Evolutionary conservation across 2,113 vertebrate genomes (phyloP).

Genomic region (Larimichthys crocea): DNA sequence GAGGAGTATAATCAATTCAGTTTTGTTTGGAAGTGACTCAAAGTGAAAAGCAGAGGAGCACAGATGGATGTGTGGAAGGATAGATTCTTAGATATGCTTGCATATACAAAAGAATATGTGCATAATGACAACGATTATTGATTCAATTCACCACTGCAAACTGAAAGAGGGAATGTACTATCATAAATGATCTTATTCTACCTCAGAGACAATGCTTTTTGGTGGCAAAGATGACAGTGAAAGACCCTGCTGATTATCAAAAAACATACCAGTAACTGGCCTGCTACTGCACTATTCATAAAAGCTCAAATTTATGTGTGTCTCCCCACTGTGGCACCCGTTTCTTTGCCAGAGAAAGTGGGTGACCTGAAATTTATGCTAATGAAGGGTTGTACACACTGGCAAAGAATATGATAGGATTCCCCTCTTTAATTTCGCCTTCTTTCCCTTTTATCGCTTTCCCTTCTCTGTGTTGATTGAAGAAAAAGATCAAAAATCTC

Average conservation of each 20-base stretch:
- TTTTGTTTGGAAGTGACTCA: neutral
- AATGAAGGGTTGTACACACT: conserved; percentile 76
- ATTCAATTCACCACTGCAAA: neutral
- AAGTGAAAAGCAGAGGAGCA: neutral
- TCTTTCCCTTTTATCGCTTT: conserved; percentile 41
- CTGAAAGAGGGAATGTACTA: neutral
- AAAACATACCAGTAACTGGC: conserved; percentile 16
- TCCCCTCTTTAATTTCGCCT: conserved; percentile 64
- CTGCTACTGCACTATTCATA: conserved; percentile 9
- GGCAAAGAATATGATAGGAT: conserved; percentile 73
- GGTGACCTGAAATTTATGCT: conserved; percentile 84
- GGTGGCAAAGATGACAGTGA: neutral
- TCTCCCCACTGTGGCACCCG: conserved; percentile 66
- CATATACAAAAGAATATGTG: neutral
- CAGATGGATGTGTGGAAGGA: neutral
- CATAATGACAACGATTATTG: neutral
- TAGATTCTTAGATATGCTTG: neutral
- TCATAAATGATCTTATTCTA: neutral
- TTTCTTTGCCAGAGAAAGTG: conserved; percentile 79
- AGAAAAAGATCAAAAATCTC: conserved; percentile 30
- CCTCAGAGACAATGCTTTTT: neutral
- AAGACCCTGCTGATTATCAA: neutral
- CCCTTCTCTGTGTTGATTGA: conserved; percentile 23
- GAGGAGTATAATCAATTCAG: neutral
- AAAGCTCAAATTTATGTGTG: conserved; percentile 59